Evolutionary conservation across 2,888 invertebrate species (phyloP).

Genomic region (Mesorhabditis spiculigera): DNA sequence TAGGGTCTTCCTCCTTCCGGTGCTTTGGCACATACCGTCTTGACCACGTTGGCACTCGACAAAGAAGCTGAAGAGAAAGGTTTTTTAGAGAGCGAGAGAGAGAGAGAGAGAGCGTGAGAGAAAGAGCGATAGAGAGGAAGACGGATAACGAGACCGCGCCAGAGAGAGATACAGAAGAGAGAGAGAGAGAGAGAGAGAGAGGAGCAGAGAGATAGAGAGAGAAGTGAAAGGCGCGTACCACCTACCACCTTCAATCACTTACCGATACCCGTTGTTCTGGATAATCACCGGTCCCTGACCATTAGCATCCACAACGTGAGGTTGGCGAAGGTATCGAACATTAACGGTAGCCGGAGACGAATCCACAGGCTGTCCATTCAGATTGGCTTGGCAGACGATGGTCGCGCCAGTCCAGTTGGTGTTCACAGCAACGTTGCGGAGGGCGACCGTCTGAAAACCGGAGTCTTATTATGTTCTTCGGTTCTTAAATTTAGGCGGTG

Average conservation of each 20-base stretch:
- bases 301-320: conserved; percentile 55
- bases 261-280: conserved; percentile 51
- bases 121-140: neutral
- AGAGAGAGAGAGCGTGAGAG: neutral
- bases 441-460: conserved; percentile 40
- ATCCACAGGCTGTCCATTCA: conserved; percentile 52
- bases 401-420: conserved; percentile 57
- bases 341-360: conserved; percentile 51
- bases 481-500: neutral
- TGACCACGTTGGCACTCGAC: conserved; percentile 52
- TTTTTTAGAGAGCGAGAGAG: neutral
- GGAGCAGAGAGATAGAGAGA: too few relatives aligned
- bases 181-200: neutral
- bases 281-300: conserved; percentile 54
- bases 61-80: conserved; percentile 40
- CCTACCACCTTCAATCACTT: conserved; percentile 1
- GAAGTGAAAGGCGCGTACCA: too few relatives aligned
- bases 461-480: neutral
- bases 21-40: conserved; percentile 47
- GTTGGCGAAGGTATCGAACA: conserved; percentile 49
- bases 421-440: conserved; percentile 50
- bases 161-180: neutral
- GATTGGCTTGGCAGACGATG: conserved; percentile 54
- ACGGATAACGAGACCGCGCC: neutral
- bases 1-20: conserved; percentile 52